These are phyloP conservation scores for Drosophila sulfurigaster DNA, from an alignment of 1,140 invertebrate species.

Conservation along the genomic window DNA sequence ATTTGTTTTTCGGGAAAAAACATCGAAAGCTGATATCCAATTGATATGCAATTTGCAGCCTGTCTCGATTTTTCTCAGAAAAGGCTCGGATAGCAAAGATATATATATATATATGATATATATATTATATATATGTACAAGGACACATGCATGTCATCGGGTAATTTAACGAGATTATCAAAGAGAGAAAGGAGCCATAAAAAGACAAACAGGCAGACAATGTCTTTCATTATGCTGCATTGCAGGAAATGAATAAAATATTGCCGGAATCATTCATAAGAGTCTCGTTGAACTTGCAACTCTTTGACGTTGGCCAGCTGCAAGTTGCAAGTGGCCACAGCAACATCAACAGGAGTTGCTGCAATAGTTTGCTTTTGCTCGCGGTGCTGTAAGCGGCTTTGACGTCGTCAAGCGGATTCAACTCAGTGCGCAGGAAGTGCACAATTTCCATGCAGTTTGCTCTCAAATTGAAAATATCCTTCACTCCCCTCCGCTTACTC, in stretches of 20 bases:
- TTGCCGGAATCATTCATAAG: conserved; percentile 49
- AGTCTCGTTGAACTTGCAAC: conserved; percentile 31
- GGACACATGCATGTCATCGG: conserved; percentile 5
- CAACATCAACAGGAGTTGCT: conserved; percentile 16
- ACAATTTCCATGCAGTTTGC: conserved; percentile 55
- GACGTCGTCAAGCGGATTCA: conserved; percentile 23
- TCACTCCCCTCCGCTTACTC: too few relatives aligned
- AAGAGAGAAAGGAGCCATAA: background rate
- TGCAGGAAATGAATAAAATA: conserved; percentile 65
- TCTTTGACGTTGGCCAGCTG: background rate
- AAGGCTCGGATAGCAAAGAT: background rate
- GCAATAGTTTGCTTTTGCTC: background rate
- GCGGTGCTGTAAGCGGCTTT: conserved; percentile 63
- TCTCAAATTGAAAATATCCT: conserved; percentile 49
- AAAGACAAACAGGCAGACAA: background rate
- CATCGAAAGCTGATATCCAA: conserved; percentile 62
- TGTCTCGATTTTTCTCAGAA: conserved; percentile 1
- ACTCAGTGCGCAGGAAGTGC: conserved; percentile 44
- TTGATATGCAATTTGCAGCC: conserved; percentile 52
- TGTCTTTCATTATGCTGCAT: conserved; percentile 55
- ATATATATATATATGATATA: background rate
- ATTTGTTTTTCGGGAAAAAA: conserved; percentile 56
- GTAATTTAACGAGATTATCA: conserved; percentile 58
- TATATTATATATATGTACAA: background rate
- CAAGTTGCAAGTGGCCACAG: background rate